phyloP scores from a whole-genome alignment of 2,888 invertebrate genomes.

The Amblyjoppa fuscipennis region DNA sequence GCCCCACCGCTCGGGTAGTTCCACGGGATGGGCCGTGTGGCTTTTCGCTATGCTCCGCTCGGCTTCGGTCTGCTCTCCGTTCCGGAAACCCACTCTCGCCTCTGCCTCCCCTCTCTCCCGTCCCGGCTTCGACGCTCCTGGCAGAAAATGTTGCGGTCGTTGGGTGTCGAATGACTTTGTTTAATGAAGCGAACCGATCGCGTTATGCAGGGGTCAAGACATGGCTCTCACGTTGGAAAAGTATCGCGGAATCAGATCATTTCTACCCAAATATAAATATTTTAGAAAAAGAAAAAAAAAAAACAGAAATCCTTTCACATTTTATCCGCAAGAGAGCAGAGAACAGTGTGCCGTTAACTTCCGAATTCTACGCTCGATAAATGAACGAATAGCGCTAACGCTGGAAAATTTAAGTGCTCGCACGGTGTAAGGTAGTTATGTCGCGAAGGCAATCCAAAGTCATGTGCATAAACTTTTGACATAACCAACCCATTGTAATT shows the following conservation, averaged over 20 bases:
- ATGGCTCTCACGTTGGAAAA: background rate
- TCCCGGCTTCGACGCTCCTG: conserved; percentile 1
- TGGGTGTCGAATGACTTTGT: conserved; percentile 68
- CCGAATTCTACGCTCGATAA: conserved; percentile 22
- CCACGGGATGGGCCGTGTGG: conserved; percentile 1
- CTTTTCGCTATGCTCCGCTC: conserved; percentile 37
- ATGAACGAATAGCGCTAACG: background rate
- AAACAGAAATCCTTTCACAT: background rate
- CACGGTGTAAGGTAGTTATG: too few relatives aligned
- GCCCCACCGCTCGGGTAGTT: conserved; percentile 16
- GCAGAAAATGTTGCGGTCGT: conserved; percentile 66
- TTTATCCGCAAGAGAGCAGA: background rate
- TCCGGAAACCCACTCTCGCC: conserved; percentile 51
- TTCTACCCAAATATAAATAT: background rate
- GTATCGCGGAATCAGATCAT: background rate
- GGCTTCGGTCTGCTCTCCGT: conserved; percentile 40
- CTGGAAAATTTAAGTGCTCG: background rate
- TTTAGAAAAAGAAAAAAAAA: conserved; percentile 9
- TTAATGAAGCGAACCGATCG: conserved; percentile 62
- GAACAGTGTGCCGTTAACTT: background rate
- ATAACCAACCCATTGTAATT: too few relatives aligned
- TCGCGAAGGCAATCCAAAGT: too few relatives aligned
- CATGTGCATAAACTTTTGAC: too few relatives aligned
- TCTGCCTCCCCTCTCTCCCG: background rate
- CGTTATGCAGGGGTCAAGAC: conserved; percentile 30